A percentile compares a stretch with the other conserved stretches of the same genome.
phyloP scores from a whole-genome alignment of 2,113 vertebrate genomes.

The Osmerus mordax region DNA sequence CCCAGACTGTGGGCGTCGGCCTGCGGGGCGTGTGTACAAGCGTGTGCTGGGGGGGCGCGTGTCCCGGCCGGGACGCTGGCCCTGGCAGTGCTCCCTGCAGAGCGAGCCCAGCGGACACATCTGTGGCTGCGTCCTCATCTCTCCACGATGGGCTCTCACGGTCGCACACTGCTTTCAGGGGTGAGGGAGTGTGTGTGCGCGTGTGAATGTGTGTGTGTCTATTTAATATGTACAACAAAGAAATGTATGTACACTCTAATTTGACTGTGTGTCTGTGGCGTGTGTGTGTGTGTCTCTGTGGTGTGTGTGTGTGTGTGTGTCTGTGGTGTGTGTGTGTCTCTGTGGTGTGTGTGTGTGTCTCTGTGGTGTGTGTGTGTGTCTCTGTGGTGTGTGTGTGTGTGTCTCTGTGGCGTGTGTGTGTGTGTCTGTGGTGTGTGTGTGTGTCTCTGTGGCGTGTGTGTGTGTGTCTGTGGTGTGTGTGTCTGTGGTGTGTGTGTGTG shows the following conservation, averaged over 20 bases:
- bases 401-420: not conserved
- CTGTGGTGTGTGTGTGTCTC: conserved; percentile 6
- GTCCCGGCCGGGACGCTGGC: conserved; percentile 89
- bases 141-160: conserved; percentile 85
- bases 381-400: not conserved
- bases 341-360: conserved; percentile 10
- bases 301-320: not conserved
- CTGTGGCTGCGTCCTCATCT: conserved; percentile 92
- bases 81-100: conserved; percentile 97
- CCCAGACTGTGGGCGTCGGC: conserved; percentile 81
- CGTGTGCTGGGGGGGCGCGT: conserved; percentile 91
- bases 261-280: conserved; percentile 6
- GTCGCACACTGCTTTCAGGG: conserved; percentile 96
- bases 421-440: not conserved
- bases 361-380: conserved; percentile 16
- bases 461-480: not conserved
- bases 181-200: conserved; percentile 68
- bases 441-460: too few relatives aligned
- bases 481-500: not conserved
- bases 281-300: conserved; percentile 2
- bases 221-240: not conserved
- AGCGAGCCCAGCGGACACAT: conserved; percentile 88
- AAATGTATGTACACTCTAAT: not conserved
- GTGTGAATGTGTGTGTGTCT: conserved; percentile 12
- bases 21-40: conserved; percentile 83